These are phyloP conservation scores for Phrynocephalus vlangalii DNA, from an alignment of 2,797 vertebrate species.

Conservation along the genomic window DNA sequence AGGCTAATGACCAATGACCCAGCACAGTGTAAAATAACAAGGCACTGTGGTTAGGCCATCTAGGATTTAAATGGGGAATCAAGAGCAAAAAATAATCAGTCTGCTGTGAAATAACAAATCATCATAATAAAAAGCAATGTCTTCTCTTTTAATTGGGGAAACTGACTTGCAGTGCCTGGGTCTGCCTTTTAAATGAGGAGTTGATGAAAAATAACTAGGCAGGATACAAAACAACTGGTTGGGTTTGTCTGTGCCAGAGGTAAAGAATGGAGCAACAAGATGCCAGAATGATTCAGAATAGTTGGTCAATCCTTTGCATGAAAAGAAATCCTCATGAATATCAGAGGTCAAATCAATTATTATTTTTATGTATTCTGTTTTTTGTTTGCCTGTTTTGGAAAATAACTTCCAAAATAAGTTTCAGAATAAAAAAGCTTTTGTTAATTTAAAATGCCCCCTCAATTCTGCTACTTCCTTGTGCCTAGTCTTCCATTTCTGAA, in stretches of 20 bases:
- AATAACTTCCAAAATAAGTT: not conserved
- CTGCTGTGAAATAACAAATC: not conserved
- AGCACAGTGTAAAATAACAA: not conserved
- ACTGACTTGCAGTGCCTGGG: not conserved
- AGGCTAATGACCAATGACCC: not conserved
- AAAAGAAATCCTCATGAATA: not conserved
- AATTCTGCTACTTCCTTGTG: not conserved
- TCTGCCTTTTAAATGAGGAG: not conserved
- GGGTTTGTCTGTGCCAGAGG: not conserved
- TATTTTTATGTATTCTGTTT: too few relatives aligned
- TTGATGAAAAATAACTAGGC: not conserved
- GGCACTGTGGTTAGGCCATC: not conserved
- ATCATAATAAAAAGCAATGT: not conserved
- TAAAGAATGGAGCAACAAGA: not conserved
- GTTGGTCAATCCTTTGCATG: not conserved
- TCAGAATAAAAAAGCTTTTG: not conserved
- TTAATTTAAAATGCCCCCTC: not conserved
- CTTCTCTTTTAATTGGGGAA: not conserved
- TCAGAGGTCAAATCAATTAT: not conserved
- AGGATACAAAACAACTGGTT: not conserved
- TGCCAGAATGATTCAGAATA: not conserved
- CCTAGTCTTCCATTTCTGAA: not conserved
- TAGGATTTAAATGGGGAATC: too few relatives aligned
- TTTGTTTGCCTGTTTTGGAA: not conserved
- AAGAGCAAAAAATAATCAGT: not conserved